Percentiles rank a stretch among this genome's conserved stretches.
These are phyloP conservation scores for Diceros bicornis DNA, from an alignment of 2,797 vertebrate genomes.

Conservation along the genomic window DNA sequence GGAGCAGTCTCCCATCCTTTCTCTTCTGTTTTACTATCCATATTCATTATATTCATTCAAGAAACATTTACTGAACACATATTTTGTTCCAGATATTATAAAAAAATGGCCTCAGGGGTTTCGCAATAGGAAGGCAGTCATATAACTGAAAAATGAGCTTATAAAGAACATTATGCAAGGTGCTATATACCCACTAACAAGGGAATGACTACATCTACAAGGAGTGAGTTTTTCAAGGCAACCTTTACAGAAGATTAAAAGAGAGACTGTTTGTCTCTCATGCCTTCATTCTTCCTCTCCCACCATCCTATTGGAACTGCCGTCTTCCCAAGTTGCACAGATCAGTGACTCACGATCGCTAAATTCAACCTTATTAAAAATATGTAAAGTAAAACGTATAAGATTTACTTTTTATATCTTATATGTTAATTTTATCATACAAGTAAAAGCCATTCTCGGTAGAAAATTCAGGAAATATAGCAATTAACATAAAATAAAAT, in stretches of 20 bases:
- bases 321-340: background rate
- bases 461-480: background rate
- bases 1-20: background rate
- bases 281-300: background rate
- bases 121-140: background rate
- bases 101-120: background rate
- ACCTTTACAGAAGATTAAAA: background rate
- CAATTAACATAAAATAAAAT: conserved; percentile 39
- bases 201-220: background rate
- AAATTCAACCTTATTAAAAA: conserved; percentile 13
- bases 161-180: background rate
- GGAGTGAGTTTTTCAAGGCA: background rate
- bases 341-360: background rate
- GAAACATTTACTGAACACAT: background rate
- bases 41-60: background rate
- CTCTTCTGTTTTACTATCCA: background rate
- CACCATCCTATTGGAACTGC: background rate
- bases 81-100: background rate
- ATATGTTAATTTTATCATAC: background rate
- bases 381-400: background rate
- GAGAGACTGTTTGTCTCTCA: background rate
- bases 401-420: background rate
- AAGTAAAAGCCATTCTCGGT: conserved; percentile 1
- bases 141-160: background rate
- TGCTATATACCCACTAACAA: background rate